phyloP scores from a whole-genome alignment of 2,888 invertebrate genomes.

The Drosophila putrida region DNA sequence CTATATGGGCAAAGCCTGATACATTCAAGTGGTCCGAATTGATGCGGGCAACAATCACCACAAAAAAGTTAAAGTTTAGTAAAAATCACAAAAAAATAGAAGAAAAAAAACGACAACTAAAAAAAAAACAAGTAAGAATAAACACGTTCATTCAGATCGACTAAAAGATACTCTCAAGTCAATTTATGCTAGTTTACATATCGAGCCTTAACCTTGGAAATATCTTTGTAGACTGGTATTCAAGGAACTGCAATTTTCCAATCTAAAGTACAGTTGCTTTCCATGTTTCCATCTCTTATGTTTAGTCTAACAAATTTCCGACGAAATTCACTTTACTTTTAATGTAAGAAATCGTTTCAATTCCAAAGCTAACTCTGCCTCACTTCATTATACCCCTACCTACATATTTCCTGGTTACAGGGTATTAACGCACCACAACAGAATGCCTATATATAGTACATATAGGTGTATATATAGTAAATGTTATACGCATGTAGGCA shows the following conservation, averaged over 20 bases:
- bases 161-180: constrained; percentile 11
- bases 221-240: too few species aligned
- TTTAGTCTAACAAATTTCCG: background rate
- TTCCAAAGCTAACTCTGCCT: background rate
- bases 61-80: constrained; percentile 26
- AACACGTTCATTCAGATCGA: background rate
- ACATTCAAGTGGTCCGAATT: constrained; percentile 51
- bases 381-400: background rate
- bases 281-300: too few species aligned
- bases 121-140: constrained; percentile 4
- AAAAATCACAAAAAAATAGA: constrained; percentile 10
- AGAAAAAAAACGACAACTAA: background rate
- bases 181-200: too few species aligned
- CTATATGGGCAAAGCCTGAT: constrained; percentile 49
- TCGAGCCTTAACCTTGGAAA: too few species aligned
- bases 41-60: constrained; percentile 55
- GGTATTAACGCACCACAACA: constrained; percentile 24
- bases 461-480: constrained; percentile 5
- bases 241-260: too few species aligned
- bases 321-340: background rate
- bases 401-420: constrained; percentile 6
- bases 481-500: constrained; percentile 38
- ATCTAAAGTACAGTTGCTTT: too few species aligned
- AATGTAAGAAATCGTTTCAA: background rate
- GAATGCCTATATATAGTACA: constrained; percentile 43